phyloP scores from a whole-genome alignment of 2,113 vertebrate species.

The Ammodytes dubius region DNA sequence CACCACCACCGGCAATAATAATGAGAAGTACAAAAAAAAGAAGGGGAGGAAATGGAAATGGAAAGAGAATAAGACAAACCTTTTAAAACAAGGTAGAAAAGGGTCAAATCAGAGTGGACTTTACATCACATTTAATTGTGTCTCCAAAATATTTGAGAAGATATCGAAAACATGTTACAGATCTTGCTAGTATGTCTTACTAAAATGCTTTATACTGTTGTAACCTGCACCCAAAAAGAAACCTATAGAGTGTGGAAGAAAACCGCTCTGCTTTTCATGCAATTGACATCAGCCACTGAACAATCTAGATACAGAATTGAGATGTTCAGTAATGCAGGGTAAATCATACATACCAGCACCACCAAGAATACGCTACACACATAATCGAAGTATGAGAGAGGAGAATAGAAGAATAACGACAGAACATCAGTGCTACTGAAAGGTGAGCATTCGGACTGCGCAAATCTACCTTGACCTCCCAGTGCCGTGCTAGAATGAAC shows the following conservation, averaged over 20 bases:
- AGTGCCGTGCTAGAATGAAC: conserved; percentile 48
- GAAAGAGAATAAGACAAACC: not conserved
- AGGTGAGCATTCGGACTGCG: conserved; percentile 33
- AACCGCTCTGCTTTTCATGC: not conserved
- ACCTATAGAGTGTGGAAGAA: not conserved
- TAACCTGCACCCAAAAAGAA: not conserved
- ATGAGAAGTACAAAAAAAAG: not conserved
- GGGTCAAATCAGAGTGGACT: not conserved
- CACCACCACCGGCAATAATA: not conserved
- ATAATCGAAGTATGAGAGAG: conserved; percentile 3
- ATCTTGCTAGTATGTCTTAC: not conserved
- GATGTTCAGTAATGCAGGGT: not conserved
- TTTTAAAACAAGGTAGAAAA: not conserved
- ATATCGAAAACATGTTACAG: not conserved
- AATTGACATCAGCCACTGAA: conserved; percentile 9
- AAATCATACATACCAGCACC: not conserved
- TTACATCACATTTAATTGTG: not conserved
- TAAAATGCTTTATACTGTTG: not conserved
- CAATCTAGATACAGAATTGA: conserved; percentile 6
- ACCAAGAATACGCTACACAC: not conserved
- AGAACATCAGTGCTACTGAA: conserved; percentile 4
- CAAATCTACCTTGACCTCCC: conserved; percentile 60
- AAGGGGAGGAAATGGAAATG: not conserved
- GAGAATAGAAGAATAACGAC: conserved; percentile 42
- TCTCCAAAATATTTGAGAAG: not conserved